Conservation (phyloP, 2,113 vertebrate genomes). For the Podarcis raffonei region DNA sequence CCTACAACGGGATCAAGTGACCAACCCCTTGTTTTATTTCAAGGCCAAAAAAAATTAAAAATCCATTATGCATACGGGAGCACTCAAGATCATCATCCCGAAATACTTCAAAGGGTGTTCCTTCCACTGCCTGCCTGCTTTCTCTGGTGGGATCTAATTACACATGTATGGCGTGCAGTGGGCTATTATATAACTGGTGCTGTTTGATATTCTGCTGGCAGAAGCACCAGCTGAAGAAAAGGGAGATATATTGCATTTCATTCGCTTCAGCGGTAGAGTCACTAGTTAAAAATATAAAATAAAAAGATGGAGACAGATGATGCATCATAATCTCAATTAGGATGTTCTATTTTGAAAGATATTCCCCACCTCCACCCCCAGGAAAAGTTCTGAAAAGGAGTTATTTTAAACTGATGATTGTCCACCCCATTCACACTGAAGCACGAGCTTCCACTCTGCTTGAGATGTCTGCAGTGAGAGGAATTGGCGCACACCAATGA, state of each 20-base stretch:
- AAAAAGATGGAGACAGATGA: background rate
- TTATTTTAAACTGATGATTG: background rate
- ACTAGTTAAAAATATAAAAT: background rate
- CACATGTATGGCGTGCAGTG: background rate
- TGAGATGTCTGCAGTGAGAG: background rate
- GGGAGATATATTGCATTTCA: background rate
- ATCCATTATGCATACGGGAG: background rate
- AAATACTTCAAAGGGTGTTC: background rate
- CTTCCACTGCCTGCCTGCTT: background rate
- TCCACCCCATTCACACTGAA: background rate
- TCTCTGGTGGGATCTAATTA: conserved; percentile 12
- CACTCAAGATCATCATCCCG: background rate
- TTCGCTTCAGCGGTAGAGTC: background rate
- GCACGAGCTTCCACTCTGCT: background rate
- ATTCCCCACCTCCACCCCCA: background rate
- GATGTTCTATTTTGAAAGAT: conserved; percentile 4
- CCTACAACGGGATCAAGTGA: background rate
- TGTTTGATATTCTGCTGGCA: conserved; percentile 15
- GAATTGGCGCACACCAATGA: no score
- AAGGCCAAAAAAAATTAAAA: background rate
- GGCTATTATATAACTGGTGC: conserved; percentile 7
- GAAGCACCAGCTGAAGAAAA: background rate
- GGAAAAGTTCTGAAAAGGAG: background rate
- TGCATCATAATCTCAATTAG: conserved; percentile 6
- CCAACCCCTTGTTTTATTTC: background rate